These are phyloP conservation scores for Cladopsammia gracilis DNA, from an alignment of 64 coral and sea anemone species.

Conservation along the genomic window DNA sequence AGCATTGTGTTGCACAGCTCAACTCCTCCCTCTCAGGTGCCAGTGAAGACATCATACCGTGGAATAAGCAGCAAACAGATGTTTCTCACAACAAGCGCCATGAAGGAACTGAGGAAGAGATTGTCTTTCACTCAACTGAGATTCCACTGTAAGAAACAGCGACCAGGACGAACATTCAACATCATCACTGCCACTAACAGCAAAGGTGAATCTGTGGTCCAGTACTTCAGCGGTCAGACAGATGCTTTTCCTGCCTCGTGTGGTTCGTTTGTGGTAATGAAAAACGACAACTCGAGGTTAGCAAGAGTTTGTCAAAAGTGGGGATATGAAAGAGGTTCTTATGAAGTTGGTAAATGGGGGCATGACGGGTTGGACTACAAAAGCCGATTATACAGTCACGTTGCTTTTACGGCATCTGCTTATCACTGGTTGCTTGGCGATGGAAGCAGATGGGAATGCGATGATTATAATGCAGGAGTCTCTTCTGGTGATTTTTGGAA, in stretches of 20 bases:
- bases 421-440: too few relatives aligned
- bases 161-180: neutral
- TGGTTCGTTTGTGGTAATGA: neutral
- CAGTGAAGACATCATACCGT: neutral
- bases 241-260: neutral
- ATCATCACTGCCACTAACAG: neutral
- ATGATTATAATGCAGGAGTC: neutral
- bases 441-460: constrained; percentile 3
- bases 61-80: neutral
- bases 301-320: too few relatives aligned
- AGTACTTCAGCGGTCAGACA: too few relatives aligned
- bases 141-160: neutral
- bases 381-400: too few relatives aligned
- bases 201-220: too few relatives aligned
- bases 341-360: too few relatives aligned
- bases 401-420: too few relatives aligned
- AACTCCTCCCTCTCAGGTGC: neutral
- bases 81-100: neutral
- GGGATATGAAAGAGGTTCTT: too few relatives aligned
- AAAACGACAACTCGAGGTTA: neutral
- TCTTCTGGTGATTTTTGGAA: constrained; percentile 25
- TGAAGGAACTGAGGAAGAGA: neutral
- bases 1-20: neutral
- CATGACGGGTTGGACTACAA: too few relatives aligned
- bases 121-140: neutral